Conservation (phyloP, 2,113 vertebrate genomes). For the Otocyon megalotis region DNA sequence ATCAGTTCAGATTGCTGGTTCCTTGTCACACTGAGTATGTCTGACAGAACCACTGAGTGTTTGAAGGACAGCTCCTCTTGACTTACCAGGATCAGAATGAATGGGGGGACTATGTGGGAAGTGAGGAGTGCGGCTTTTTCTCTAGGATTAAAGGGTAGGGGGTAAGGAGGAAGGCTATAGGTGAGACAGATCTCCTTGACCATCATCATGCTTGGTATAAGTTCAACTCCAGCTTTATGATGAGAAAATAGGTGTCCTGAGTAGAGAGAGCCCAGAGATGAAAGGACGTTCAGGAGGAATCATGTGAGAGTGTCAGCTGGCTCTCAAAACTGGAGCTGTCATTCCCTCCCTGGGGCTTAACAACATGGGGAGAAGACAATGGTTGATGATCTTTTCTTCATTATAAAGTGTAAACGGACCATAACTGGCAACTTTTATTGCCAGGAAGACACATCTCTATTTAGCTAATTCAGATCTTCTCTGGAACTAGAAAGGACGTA, state of each 20-base stretch:
- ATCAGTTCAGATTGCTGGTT: neutral
- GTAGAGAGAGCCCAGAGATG: neutral
- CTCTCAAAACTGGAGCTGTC: neutral
- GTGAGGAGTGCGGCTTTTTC: neutral
- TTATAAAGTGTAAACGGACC: too few species aligned
- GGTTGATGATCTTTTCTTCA: neutral
- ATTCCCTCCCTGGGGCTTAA: neutral
- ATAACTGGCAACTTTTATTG: neutral
- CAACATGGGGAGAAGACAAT: neutral
- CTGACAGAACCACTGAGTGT: too few species aligned
- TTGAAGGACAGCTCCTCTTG: neutral
- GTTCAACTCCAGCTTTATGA: neutral
- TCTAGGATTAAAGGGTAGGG: neutral
- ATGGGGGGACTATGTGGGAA: too few species aligned
- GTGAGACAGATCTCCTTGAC: neutral
- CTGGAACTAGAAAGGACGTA: neutral
- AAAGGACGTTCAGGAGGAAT: neutral
- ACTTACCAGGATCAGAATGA: neutral
- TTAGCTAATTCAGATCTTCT: neutral
- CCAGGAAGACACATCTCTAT: neutral
- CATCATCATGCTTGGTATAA: rapidly evolving
- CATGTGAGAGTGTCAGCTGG: neutral
- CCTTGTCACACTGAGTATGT: too few species aligned
- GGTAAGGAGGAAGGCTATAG: neutral
- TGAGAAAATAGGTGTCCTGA: neutral